Percentiles rank a stretch among this genome's conserved stretches.
Conservation (phyloP, 2,113 vertebrate species). For the Acrocephalus arundinaceus region DNA sequence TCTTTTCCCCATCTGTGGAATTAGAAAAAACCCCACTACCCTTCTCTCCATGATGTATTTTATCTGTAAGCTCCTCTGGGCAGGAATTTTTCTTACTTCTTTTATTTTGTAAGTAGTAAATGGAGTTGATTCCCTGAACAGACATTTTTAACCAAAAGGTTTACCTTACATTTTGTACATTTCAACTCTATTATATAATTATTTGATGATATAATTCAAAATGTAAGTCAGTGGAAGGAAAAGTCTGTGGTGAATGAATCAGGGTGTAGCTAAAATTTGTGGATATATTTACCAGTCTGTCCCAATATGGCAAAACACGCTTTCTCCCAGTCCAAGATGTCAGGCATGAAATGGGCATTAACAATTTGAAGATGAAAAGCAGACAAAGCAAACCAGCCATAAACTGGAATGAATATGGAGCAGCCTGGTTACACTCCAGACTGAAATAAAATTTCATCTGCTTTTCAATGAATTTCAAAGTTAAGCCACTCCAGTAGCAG, state of each 20-base stretch:
- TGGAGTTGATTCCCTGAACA: background rate
- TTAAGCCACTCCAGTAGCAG: background rate
- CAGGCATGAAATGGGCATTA: background rate
- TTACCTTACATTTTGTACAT: background rate
- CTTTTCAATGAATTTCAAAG: background rate
- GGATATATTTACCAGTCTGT: background rate
- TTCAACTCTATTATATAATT: background rate
- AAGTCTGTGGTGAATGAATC: background rate
- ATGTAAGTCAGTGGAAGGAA: background rate
- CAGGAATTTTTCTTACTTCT: background rate
- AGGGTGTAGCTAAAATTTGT: background rate
- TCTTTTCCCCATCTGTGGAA: background rate
- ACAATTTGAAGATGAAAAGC: background rate
- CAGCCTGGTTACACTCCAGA: background rate
- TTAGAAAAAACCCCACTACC: accelerated
- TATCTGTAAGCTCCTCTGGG: background rate
- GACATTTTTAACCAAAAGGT: background rate
- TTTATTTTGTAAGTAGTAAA: background rate
- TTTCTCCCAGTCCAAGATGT: background rate
- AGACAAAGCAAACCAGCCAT: background rate
- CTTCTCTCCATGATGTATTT: background rate
- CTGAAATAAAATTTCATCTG: background rate
- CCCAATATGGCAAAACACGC: background rate
- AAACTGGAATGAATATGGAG: background rate
- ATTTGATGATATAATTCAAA: background rate